Base-by-base conservation (phyloP, 64 coral and sea anemone species). In the Stylophora pistillata region DNA sequence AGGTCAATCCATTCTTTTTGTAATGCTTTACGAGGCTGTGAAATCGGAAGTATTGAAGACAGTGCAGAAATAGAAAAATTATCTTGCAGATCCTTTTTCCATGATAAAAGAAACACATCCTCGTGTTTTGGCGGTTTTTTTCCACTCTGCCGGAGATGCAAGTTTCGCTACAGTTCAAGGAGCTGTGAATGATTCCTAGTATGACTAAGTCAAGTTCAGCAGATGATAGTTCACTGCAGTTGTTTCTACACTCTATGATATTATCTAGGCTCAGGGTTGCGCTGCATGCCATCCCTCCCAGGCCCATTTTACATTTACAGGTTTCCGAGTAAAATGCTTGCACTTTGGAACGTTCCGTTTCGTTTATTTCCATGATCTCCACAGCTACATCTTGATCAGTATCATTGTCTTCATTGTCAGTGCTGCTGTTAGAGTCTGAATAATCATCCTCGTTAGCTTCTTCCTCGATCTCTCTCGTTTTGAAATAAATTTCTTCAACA, bases 31-130 rank as follows among this genome's bases (percentile, higher is more conserved):
- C 52, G 17, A 77, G 74, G 41, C 74, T 77, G 4, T 77, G 37
- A 77, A 85, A 91, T 52, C 72, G 69, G 71, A 29, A 62, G 32
- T 56, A 69, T 53, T 53, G 53, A 76, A 91, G 13, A 18, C 31
- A 34, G 60, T 91, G 89, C 80, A 85, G 17, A 61, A 91, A 91
- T 14, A 91, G 73, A 68, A 86, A 91, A 0, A 74, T 85, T 75
- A 76, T 85, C 59, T 31, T 56, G 23, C 76, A 89, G 55, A 73
- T 89, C 71, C 87, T 89, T 63, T 89, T 63, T 12, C 65, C 31
- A 25, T 79, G 76, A 55, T 78, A 89, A 81, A 66, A 89, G 64
- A 79, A 89, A 18, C 20, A 37, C 76, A 89, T 89, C 55, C 76
- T 79, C 32, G 58, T 66, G 63, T 28, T 26, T 53, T 89, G 58